Evolutionary conservation across 2,797 vertebrate species (phyloP), one percentile per base, ranked within the genome.

Genomic region (Benthosema pterotum): DNA sequence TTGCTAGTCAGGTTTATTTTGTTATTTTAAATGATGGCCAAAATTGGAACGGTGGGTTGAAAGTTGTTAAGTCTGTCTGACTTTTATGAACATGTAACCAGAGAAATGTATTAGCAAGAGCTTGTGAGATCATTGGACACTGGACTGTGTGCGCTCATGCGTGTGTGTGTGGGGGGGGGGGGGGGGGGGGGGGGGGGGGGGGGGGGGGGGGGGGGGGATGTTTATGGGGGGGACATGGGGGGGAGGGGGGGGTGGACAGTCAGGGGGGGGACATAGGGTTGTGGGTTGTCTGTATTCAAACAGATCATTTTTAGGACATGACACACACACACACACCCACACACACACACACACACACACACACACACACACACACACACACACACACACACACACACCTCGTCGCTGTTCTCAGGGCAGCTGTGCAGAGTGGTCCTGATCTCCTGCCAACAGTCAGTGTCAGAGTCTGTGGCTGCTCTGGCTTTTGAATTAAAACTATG

Each of bases 401-500:
- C 18, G 12, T 12, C 12, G 11, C 16, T 51, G 15, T 42, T 45
- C 32, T 11, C 38, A 45, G 17, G 53, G 58, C 57, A 71, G 63
- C 74, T 62, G 72, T 52, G 38, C 32, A 62, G 57, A 71, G 42
- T 61, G 54, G 53, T 66, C 66, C 75, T 67, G 77, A 71, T 67
- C 79, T 75, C 58, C 57, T 76, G 76, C 67, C 74, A 74, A 67
- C 75, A 79, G 63, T 51, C 73, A 68, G 74, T 80, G 81, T 79
- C 73, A 60, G 77, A 56, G 42, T 60, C n/a, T 22, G 61, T 59
- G 42, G 69, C 65, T 66, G 65, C 59, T n/a, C 78, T 69, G 38
- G 56, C 71, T 92, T 90, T 63, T 85, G 87, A 93, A 93, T 91
- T 77, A 28, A 76, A 84, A 73, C 87, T 75, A 70, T 87, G 74